Conservation (phyloP, 2,797 vertebrate species). For the Oreonectes daqikongensis region DNA sequence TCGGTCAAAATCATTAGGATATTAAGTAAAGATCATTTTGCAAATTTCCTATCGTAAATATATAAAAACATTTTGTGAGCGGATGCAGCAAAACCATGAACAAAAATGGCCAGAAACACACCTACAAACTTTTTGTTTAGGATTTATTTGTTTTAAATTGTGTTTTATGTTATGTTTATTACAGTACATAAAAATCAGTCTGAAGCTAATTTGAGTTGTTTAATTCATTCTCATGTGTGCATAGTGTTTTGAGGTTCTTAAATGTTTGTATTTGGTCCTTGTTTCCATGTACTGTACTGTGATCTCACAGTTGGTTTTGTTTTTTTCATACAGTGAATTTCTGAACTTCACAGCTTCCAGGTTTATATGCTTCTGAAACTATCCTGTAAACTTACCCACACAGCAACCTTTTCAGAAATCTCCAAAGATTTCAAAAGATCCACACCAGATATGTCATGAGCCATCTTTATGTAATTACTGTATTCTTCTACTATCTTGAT, state of each 20-base stretch:
- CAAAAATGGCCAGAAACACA: no score
- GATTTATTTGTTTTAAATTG: no score
- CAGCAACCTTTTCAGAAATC: neutral
- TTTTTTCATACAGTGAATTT: conserved; percentile 4
- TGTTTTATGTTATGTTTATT: no score
- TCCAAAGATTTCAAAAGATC: neutral
- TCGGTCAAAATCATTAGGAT: no score
- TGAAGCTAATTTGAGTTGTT: neutral
- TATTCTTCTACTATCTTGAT: neutral
- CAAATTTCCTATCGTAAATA: no score
- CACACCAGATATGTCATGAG: neutral
- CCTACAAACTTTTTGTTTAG: no score
- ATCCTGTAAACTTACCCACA: neutral
- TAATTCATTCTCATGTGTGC: conserved; percentile 6
- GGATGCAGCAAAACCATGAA: no score
- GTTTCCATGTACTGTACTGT: neutral
- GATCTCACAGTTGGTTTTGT: neutral
- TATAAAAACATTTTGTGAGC: no score
- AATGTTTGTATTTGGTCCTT: neutral
- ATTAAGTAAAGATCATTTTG: no score
- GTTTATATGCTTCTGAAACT: neutral
- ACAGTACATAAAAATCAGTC: no score
- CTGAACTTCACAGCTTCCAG: no score
- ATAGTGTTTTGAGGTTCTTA: neutral
- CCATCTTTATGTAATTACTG: neutral